A percentile compares a stretch with the other conserved stretches of the same genome.
Conservation (phyloP, 2,113 vertebrate genomes). For the Sapajus apella region DNA sequence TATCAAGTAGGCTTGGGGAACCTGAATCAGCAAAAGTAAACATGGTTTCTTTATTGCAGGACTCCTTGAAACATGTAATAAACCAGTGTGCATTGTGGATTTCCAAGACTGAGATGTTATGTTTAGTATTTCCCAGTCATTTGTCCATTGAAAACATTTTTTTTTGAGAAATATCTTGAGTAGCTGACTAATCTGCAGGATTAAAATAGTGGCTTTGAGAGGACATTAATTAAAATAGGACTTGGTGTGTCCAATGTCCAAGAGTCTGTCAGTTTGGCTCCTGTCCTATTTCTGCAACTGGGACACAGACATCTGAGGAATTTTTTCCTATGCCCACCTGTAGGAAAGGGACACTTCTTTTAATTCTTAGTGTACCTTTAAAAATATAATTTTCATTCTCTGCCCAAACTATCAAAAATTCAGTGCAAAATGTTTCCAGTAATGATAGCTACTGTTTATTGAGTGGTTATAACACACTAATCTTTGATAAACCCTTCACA, state of each 20-base stretch:
- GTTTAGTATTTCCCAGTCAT: neutral
- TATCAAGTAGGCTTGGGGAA: neutral
- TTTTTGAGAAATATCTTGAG: neutral
- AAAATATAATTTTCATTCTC: conserved; percentile 2
- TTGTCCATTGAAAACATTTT: neutral
- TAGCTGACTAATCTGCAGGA: neutral
- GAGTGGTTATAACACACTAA: neutral
- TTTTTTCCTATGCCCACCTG: neutral
- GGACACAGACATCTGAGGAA: neutral
- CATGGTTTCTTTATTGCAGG: neutral
- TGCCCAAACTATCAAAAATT: conserved; percentile 14
- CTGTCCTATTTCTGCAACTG: neutral
- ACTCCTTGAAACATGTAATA: neutral
- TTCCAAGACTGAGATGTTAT: neutral
- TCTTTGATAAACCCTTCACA: neutral
- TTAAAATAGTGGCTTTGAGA: neutral
- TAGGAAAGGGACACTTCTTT: neutral
- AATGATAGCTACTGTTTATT: neutral
- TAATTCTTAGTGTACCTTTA: neutral
- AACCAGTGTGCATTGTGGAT: neutral
- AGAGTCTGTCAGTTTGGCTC: neutral
- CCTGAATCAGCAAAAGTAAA: conserved; percentile 1
- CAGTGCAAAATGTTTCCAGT: neutral
- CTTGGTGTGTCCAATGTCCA: neutral
- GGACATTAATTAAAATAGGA: conserved; percentile 8